Evolutionary conservation across 2,888 invertebrate genomes (phyloP).

Genomic region (Deilephila elpenor): DNA sequence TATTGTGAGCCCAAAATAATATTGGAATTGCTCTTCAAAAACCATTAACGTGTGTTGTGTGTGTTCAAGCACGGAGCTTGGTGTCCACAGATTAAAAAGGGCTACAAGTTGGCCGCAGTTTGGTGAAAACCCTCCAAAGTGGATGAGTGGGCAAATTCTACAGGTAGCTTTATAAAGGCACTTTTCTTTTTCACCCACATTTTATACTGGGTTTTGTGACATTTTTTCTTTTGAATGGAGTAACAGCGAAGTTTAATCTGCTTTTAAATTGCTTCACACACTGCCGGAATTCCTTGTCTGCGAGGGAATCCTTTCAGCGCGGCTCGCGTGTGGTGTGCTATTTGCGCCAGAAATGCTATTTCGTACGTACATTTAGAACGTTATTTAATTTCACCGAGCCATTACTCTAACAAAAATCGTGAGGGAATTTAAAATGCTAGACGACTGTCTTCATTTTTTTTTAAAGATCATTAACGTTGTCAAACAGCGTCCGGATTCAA

Average conservation of each 20-base stretch:
- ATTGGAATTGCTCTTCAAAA: constrained; percentile 77
- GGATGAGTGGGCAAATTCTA: constrained; percentile 39
- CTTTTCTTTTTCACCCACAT: constrained; percentile 28
- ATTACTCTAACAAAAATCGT: not conserved
- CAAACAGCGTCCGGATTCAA: constrained; percentile 62
- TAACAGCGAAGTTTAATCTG: constrained; percentile 41
- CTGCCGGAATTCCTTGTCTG: constrained; percentile 34
- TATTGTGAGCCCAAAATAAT: constrained; percentile 80
- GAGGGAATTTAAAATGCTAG: not conserved
- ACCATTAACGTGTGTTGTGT: constrained; percentile 78
- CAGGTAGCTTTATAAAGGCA: constrained; percentile 33
- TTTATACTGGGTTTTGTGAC: constrained; percentile 28
- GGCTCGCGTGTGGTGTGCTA: constrained; percentile 21
- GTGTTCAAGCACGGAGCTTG: constrained; percentile 61
- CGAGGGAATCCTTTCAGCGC: constrained; percentile 10
- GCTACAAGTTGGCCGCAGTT: constrained; percentile 43
- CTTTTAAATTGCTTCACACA: constrained; percentile 43
- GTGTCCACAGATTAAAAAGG: constrained; percentile 57
- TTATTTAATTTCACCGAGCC: not conserved
- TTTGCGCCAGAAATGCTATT: not conserved
- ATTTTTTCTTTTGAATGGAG: constrained; percentile 30
- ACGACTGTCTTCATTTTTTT: not conserved
- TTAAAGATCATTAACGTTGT: constrained; percentile 54
- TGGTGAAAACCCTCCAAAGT: constrained; percentile 38
- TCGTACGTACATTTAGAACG: constrained; percentile 1